phyloP scores from a whole-genome alignment of 1,140 invertebrate species.

The Drosophila gunungcola region DNA sequence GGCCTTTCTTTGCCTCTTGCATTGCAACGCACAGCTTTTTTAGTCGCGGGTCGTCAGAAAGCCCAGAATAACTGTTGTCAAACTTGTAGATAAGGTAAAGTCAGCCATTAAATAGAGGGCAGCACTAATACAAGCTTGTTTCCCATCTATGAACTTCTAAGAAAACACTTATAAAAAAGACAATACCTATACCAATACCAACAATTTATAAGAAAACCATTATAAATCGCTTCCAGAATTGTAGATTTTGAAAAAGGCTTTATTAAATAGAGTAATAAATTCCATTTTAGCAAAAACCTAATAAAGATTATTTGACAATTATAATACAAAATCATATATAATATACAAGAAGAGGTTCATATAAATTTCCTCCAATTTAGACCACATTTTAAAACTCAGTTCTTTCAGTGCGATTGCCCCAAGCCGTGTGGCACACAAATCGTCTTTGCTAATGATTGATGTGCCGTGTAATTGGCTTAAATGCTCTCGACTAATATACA shows the following conservation, averaged over 20 bases:
- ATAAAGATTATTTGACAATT: no score
- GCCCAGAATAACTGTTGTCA: slow-evolving; percentile 29
- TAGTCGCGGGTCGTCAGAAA: slow-evolving; percentile 7
- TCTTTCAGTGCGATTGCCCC: slow-evolving; percentile 13
- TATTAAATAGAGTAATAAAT: no score
- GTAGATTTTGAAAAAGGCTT: no score
- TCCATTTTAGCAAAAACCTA: no score
- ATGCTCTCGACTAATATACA: slow-evolving; percentile 51
- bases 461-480: slow-evolving; percentile 74
- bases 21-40: slow-evolving; percentile 26
- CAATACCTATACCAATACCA: no score
- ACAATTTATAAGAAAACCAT: no score
- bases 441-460: slow-evolving; percentile 63
- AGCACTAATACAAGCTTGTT: slow-evolving; percentile 4
- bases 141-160: neutral
- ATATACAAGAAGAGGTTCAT: no score
- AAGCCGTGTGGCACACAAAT: slow-evolving; percentile 23
- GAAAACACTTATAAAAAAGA: no score
- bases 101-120: neutral
- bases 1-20: slow-evolving; percentile 30
- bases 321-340: no score
- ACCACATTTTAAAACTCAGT: neutral
- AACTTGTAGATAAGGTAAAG: slow-evolving; percentile 39
- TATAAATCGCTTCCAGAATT: no score
- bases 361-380: no score